Percentiles rank a stretch among this genome's conserved stretches.
Conservation (phyloP, 1,140 invertebrate species). For the Pentalonia nigronervosa region DNA sequence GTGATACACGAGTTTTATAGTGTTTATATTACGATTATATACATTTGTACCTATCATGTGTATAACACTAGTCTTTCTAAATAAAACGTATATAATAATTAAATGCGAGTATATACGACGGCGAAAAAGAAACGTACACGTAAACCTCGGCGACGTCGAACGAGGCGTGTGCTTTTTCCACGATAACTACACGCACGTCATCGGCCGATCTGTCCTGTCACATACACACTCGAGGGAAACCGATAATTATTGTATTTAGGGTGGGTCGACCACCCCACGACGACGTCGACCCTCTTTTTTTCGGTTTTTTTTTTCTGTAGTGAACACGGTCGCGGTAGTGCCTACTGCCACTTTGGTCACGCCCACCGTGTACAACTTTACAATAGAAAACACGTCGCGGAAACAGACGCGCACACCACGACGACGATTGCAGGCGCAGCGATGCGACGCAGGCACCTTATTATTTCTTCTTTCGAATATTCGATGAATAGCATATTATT, state of each 20-base stretch:
- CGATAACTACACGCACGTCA: constrained; percentile 27
- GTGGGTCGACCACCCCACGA: constrained; percentile 31
- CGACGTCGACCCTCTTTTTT: constrained; percentile 33
- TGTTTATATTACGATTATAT: not conserved
- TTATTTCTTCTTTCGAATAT: not conserved
- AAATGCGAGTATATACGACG: not conserved
- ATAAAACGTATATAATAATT: not conserved
- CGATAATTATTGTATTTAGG: constrained; percentile 55
- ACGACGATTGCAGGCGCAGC: too few relatives aligned
- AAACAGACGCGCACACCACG: not conserved
- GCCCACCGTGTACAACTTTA: constrained; percentile 43
- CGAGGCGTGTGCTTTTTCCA: not conserved
- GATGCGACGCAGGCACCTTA: not conserved
- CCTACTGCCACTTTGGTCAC: constrained; percentile 36
- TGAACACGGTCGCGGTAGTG: constrained; percentile 32
- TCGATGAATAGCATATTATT: not conserved
- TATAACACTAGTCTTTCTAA: not conserved
- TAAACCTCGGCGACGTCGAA: not conserved
- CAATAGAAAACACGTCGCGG: constrained; percentile 7
- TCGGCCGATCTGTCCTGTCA: constrained; percentile 43
- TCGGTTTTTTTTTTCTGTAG: not conserved
- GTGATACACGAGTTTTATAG: not conserved
- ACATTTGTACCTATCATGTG: too few relatives aligned
- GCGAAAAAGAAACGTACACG: not conserved
- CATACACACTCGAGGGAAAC: constrained; percentile 41